Evolutionary conservation across 2,888 invertebrate species (phyloP).

Genomic region (Oxyteleia sp.): DNA sequence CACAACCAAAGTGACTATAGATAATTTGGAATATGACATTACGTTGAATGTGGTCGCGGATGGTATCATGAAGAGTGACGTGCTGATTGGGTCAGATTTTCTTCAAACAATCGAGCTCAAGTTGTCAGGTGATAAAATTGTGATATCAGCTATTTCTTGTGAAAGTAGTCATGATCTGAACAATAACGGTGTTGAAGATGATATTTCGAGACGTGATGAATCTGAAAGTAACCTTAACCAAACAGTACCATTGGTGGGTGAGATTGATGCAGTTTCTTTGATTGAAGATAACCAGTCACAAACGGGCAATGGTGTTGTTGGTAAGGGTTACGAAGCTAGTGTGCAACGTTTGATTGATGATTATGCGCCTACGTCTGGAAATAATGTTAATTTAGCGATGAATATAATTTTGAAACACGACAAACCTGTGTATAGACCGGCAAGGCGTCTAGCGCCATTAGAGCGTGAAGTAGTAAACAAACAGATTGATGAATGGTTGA

Average conservation of each 20-base stretch:
- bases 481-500: background rate
- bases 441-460: background rate
- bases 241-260: background rate
- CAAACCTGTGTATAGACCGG: background rate
- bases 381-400: no score
- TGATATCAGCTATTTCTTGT: background rate
- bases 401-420: no score
- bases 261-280: background rate
- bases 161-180: background rate
- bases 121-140: background rate
- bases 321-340: background rate
- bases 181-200: no score
- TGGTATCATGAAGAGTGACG: background rate
- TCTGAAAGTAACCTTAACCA: background rate
- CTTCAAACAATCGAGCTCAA: background rate
- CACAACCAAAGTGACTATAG: background rate
- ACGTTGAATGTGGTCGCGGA: background rate
- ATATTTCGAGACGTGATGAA: background rate
- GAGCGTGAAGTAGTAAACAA: background rate
- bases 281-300: background rate
- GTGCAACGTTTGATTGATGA: no score
- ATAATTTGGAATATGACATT: background rate
- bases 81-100: background rate
- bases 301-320: background rate
- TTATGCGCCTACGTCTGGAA: no score